Evolutionary conservation across 2,113 vertebrate species (phyloP).

Genomic region (Hepsetus odoe): DNA sequence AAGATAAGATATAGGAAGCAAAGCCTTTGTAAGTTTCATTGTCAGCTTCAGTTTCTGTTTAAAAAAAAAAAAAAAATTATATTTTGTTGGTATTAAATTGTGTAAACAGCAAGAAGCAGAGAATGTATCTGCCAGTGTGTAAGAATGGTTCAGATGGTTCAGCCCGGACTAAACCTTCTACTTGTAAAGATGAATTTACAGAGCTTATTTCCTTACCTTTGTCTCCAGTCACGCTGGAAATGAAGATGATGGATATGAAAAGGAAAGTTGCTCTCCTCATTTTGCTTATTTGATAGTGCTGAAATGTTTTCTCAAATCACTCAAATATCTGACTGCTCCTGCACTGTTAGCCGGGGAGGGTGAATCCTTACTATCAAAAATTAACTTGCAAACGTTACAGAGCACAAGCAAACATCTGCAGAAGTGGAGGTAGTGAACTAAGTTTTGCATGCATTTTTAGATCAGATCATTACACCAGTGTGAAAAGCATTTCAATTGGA

Average conservation of each 20-base stretch:
- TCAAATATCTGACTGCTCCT: neutral
- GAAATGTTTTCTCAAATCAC: neutral
- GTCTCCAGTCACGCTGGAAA: conserved; percentile 17
- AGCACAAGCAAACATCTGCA: neutral
- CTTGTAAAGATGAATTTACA: neutral
- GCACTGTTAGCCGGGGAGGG: neutral
- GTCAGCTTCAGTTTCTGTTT: no score
- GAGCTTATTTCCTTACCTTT: conserved; percentile 37
- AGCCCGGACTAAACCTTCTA: no score
- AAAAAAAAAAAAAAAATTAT: no score
- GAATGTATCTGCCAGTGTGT: neutral
- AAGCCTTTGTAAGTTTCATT: neutral
- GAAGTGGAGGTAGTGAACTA: neutral
- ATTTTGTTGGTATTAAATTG: no score
- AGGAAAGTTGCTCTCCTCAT: conserved; percentile 34
- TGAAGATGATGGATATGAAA: conserved; percentile 24
- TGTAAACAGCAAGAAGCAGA: no score
- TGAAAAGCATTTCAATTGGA: neutral
- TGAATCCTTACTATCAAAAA: conserved; percentile 34
- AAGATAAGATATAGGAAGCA: neutral
- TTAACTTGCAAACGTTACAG: conserved; percentile 49
- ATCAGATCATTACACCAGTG: neutral
- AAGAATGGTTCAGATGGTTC: no score
- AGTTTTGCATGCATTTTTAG: neutral
- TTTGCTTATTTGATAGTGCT: neutral